A percentile compares a stretch with the other conserved stretches of the same genome.
These are phyloP conservation scores for Drosophila sp. DNA, from an alignment of 1,140 invertebrate species.

Conservation along the genomic window DNA sequence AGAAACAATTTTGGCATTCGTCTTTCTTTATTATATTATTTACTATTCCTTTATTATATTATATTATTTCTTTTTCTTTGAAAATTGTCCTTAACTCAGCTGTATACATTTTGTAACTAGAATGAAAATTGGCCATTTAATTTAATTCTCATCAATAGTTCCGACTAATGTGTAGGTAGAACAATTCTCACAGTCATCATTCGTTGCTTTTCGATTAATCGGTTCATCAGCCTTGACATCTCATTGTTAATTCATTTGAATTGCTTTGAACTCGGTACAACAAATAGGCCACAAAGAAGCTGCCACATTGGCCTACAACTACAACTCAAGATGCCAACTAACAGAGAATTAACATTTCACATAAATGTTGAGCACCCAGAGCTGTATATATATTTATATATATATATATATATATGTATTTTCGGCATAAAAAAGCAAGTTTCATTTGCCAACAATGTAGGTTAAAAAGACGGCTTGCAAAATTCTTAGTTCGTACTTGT, in stretches of 20 bases:
- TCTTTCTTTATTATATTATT: too few relatives aligned
- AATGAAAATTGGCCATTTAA: too few relatives aligned
- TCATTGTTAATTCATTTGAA: not conserved
- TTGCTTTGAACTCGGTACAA: slow-evolving; percentile 4
- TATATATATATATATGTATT: slow-evolving; percentile 1
- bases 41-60: too few relatives aligned
- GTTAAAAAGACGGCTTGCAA: slow-evolving; percentile 60
- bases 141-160: too few relatives aligned
- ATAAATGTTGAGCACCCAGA: slow-evolving; percentile 26
- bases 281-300: not conserved
- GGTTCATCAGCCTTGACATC: too few relatives aligned
- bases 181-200: too few relatives aligned
- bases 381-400: slow-evolving; percentile 3
- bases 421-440: slow-evolving; percentile 34
- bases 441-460: slow-evolving; percentile 75
- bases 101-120: too few relatives aligned
- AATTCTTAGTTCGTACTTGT: slow-evolving; percentile 48
- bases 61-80: too few relatives aligned
- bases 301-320: not conserved
- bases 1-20: too few relatives aligned
- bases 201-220: too few relatives aligned
- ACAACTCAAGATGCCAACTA: slow-evolving; percentile 38
- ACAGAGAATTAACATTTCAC: slow-evolving; percentile 49
- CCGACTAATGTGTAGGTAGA: too few relatives aligned
- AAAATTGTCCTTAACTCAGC: too few relatives aligned